Evolutionary conservation across 2,888 invertebrate species (phyloP).

Genomic region (Caenorhabditis uteleia): DNA sequence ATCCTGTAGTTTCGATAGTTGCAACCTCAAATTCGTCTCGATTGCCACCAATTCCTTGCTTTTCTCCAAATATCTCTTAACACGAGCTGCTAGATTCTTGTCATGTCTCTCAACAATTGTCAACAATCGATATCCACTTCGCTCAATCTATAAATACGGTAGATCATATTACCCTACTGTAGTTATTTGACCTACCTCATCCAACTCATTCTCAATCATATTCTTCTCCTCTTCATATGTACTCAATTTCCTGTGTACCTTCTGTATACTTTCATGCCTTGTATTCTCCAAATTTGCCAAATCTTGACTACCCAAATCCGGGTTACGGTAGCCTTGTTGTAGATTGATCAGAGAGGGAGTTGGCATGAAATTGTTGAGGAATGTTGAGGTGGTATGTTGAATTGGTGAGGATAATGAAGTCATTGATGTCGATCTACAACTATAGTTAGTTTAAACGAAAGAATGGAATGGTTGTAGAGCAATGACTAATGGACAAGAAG

Average conservation of each 20-base stretch:
- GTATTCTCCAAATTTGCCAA: constrained; percentile 30
- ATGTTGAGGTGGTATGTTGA: constrained; percentile 44
- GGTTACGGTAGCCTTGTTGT: constrained; percentile 45
- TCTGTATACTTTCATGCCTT: constrained; percentile 41
- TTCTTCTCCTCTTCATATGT: constrained; percentile 43
- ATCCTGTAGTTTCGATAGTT: constrained; percentile 46
- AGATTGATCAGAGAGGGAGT: constrained; percentile 53
- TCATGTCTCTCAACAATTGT: constrained; percentile 34
- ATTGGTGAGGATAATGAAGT: constrained; percentile 45
- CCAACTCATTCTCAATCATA: constrained; percentile 37
- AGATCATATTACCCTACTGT: no score
- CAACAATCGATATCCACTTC: constrained; percentile 33
- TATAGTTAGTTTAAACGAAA: background rate
- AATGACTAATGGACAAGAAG: constrained; percentile 1
- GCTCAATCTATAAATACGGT: constrained; percentile 31
- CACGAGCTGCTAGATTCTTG: constrained; percentile 28
- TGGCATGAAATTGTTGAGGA: constrained; percentile 50
- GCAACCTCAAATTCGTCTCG: constrained; percentile 48
- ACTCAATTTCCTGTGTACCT: constrained; percentile 32
- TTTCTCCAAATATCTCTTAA: constrained; percentile 43
- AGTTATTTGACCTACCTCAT: constrained; percentile 24
- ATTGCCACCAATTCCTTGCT: constrained; percentile 46
- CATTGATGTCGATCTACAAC: constrained; percentile 48
- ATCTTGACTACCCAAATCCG: constrained; percentile 46
- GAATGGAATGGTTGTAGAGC: background rate